Conservation (phyloP, 92 coral and sea anemone genomes). For the Parazoanthus swiftii region DNA sequence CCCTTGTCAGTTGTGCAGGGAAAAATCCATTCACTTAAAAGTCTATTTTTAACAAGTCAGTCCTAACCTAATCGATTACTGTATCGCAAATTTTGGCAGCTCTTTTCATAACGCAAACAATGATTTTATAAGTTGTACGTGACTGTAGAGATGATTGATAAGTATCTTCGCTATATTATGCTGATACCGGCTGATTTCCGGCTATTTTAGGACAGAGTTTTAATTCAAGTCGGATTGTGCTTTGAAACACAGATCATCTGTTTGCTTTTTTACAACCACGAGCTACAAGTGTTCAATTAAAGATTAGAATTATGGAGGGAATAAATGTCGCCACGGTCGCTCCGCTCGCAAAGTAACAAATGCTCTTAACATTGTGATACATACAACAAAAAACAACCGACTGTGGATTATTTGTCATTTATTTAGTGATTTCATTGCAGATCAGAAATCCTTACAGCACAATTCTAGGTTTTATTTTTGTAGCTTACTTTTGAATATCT, state of each 20-base stretch:
- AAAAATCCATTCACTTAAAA: too few species aligned
- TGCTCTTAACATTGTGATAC: too few species aligned
- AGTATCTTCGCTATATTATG: not conserved
- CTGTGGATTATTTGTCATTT: too few species aligned
- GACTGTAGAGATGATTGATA: not conserved
- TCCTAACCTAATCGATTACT: not conserved
- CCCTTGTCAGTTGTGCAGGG: not conserved
- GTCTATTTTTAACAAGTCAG: not conserved
- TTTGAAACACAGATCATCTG: not conserved
- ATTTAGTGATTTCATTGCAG: not conserved
- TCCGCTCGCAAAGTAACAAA: not conserved
- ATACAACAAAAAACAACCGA: not conserved
- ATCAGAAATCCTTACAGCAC: not conserved
- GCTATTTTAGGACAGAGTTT: too few species aligned
- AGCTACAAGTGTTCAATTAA: too few species aligned
- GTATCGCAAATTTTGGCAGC: not conserved
- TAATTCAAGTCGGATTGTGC: not conserved
- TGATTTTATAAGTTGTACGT: not conserved
- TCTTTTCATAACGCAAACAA: constrained; percentile 2
- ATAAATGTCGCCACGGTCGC: not conserved
- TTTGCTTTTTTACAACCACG: not conserved
- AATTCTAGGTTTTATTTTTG: not conserved
- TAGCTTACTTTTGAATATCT: not conserved
- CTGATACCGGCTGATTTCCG: not conserved
- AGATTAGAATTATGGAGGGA: too few species aligned